A percentile compares a stretch with the other conserved stretches of the same genome.
These are phyloP conservation scores for Catocala fraxini DNA, from an alignment of 2,888 invertebrate genomes.

Conservation along the genomic window DNA sequence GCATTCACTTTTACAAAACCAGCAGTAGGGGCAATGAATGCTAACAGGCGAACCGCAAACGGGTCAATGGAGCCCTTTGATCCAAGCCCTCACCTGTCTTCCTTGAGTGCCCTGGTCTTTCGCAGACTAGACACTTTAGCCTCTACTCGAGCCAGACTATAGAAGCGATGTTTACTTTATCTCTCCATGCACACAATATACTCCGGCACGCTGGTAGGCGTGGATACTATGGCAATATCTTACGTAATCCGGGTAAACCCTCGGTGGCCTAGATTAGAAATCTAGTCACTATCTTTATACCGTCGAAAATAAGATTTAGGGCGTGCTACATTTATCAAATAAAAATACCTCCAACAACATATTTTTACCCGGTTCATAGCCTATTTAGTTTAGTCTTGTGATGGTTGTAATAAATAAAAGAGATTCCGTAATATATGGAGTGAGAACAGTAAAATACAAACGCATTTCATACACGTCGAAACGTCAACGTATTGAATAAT, in stretches of 20 bases:
- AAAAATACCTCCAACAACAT: slow-evolving; percentile 14
- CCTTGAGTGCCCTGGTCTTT: slow-evolving; percentile 74
- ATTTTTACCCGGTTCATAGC: slow-evolving; percentile 13
- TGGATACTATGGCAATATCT: slow-evolving; percentile 30
- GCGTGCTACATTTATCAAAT: slow-evolving; percentile 14
- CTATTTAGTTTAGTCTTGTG: slow-evolving; percentile 19
- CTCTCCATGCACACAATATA: slow-evolving; percentile 50
- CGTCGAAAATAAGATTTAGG: slow-evolving; percentile 22
- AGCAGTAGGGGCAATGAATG: slow-evolving; percentile 61
- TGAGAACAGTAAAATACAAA: slow-evolving; percentile 38
- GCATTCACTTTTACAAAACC: slow-evolving; percentile 17
- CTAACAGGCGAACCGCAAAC: slow-evolving; percentile 69
- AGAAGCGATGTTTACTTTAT: slow-evolving; percentile 68
- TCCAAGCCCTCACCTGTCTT: slow-evolving; percentile 77
- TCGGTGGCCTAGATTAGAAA: slow-evolving; percentile 44
- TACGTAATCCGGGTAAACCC: slow-evolving; percentile 33
- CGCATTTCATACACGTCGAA: slow-evolving; percentile 47
- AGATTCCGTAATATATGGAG: slow-evolving; percentile 25
- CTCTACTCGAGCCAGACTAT: slow-evolving; percentile 63
- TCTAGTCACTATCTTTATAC: slow-evolving; percentile 20
- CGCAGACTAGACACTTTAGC: slow-evolving; percentile 76
- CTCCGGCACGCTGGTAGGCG: slow-evolving; percentile 8
- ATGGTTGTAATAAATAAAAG: slow-evolving; percentile 30
- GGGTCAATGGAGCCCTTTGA: slow-evolving; percentile 85
- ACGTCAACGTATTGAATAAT: slow-evolving; percentile 67